Conservation (phyloP, 2,797 vertebrate genomes). For the Allobates femoralis region DNA sequence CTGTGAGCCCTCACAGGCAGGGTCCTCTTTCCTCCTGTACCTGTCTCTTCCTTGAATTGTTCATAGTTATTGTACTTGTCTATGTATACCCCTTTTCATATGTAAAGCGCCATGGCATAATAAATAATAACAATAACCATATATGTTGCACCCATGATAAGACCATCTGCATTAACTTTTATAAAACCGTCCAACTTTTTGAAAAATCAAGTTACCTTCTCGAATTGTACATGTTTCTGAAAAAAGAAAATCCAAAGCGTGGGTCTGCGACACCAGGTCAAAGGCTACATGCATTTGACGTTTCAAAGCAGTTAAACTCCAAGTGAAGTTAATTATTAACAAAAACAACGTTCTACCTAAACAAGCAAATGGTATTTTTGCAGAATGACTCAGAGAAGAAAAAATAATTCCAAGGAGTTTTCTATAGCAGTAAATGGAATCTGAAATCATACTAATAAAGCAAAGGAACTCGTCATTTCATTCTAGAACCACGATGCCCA, state of each 20-base stretch:
- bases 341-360: background rate
- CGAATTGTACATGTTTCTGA: background rate
- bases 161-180: slow-evolving; percentile 1
- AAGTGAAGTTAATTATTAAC: slow-evolving; percentile 30
- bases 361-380: background rate
- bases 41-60: too few species aligned
- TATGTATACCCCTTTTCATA: too few species aligned
- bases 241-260: background rate
- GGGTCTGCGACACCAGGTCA: background rate
- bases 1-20: too few species aligned
- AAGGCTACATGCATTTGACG: background rate
- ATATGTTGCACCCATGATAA: background rate
- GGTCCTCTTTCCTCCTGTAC: too few species aligned
- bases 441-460: background rate
- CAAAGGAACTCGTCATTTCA: background rate
- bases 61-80: too few species aligned
- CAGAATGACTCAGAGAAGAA: background rate
- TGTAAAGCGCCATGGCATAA: too few species aligned
- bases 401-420: background rate
- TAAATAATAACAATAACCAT: too few species aligned
- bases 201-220: background rate
- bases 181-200: background rate
- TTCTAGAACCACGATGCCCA: background rate
- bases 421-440: background rate
- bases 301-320: background rate